Conservation (phyloP, 1,140 invertebrate species). For the Copidosoma floridanum region DNA sequence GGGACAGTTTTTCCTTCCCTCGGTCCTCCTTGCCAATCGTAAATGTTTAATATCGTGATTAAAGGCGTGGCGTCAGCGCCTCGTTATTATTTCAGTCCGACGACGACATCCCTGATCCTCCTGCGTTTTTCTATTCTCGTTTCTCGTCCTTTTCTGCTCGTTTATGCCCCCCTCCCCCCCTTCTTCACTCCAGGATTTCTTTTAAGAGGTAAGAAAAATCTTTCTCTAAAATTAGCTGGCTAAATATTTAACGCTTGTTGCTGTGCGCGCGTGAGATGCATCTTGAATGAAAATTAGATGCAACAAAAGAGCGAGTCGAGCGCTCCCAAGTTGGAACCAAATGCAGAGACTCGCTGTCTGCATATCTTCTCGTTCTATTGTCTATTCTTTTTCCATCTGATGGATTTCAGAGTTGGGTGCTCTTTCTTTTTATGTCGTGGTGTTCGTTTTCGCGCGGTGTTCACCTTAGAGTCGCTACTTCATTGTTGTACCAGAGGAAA, state of each 20-base stretch:
- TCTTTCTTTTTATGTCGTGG: too few relatives aligned
- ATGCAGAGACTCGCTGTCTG: conserved; percentile 43
- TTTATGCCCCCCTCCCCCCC: too few relatives aligned
- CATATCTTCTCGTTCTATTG: conserved; percentile 42
- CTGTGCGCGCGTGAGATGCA: background rate
- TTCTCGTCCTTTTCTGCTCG: conserved; percentile 34
- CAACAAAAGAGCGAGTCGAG: too few relatives aligned
- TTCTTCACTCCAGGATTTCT: too few relatives aligned
- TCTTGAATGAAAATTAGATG: background rate
- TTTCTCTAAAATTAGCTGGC: conserved; percentile 52
- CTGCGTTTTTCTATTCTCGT: conserved; percentile 52
- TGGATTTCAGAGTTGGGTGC: too few relatives aligned
- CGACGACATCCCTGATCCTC: conserved; percentile 42
- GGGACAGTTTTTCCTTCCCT: conserved; percentile 19
- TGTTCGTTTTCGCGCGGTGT: conserved; percentile 24
- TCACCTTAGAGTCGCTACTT: conserved; percentile 24
- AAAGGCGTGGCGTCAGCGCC: conserved; percentile 49
- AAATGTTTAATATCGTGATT: conserved; percentile 59
- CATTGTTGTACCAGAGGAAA: background rate
- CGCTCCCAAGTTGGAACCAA: conserved; percentile 25
- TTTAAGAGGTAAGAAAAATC: conserved; percentile 47
- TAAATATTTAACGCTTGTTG: conserved; percentile 52
- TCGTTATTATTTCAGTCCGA: conserved; percentile 57
- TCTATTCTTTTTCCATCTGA: conserved; percentile 45
- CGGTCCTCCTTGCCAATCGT: conserved; percentile 46